Evolutionary conservation across 2,888 invertebrate genomes (phyloP).

Genomic region (Xanthostigma xanthostigma): DNA sequence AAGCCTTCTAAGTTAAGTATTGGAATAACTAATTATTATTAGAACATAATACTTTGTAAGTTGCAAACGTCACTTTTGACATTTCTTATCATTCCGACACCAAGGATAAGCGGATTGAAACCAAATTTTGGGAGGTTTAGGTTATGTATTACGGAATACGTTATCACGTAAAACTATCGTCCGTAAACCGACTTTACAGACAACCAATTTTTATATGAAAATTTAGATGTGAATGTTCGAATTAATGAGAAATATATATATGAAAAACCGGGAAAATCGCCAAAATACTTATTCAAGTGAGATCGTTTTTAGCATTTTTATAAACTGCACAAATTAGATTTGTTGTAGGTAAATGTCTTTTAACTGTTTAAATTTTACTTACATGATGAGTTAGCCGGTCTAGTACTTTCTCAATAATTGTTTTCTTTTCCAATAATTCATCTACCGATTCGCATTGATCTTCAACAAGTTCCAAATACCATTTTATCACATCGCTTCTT

Average conservation of each 20-base stretch:
- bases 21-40: no score
- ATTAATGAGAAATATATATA: neutral
- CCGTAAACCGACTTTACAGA: no score
- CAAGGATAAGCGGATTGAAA: no score
- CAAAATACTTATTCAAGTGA: neutral
- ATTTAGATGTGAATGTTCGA: neutral
- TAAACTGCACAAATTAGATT: neutral
- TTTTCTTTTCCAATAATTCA: conserved; percentile 76
- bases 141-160: no score
- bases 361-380: conserved; percentile 23
- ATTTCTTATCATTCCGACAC: no score
- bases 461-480: conserved; percentile 84
- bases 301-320: neutral
- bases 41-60: no score
- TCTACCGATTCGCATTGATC: conserved; percentile 82
- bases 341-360: neutral
- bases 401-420: conserved; percentile 84
- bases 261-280: neutral
- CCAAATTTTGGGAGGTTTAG: no score
- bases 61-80: no score
- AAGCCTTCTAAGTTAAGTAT: no score
- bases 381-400: conserved; percentile 78
- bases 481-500: conserved; percentile 72
- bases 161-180: no score
- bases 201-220: no score